Base-by-base conservation (phyloP, 1,140 invertebrate genomes). In the Aphelinus atriplicis region DNA sequence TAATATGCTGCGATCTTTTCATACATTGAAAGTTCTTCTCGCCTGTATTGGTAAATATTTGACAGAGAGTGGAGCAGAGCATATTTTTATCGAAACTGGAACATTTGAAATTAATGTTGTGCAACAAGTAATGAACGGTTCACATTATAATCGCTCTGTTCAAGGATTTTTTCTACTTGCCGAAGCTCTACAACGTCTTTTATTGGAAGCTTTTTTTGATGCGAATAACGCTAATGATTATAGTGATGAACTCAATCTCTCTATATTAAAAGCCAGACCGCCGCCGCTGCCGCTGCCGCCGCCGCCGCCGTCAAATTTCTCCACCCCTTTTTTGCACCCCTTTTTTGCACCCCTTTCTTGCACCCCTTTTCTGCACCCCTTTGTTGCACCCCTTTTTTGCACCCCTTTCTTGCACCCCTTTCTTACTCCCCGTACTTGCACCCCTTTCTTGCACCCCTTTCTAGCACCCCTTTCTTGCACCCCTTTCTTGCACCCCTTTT, bases 171-270 rank as follows among this genome's bases (percentile, higher is more conserved):
- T 62, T 42, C 10, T 68, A 45, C 56, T 74, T 46, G 64, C 43
- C 3, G 73, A 68, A 56, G 65, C 73, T 9, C 50, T 74, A 5
- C 55, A 55, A 45, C 50, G 66, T n/a, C 58, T 74, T 7, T 55
- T 62, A 68, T 53, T 74, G 47, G 3, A 74, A 62, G 65, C 64
- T 9, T 74, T 74, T 68, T 68, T 73, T 47, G 9, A 9, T 48
- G 45, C 46, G 9, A 10, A 7, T 7, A 42, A 63, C 9, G 6
- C 48, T 6, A 6, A 7, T 10, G 45, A 47, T 7, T 63, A 63
- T 48, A n/a, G 6, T 6, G 45, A 45, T 56, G 26, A 67, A 56
- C 50, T 67, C 7, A 67, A 3, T n/a, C n/a, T n/a, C n/a, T n/a
- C n/a, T n/a, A n/a, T n/a, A n/a, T n/a, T n/a, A n/a, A n/a, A n/a